These are phyloP conservation scores for Brenthis ino DNA, from an alignment of 2,888 invertebrate species.

Conservation along the genomic window DNA sequence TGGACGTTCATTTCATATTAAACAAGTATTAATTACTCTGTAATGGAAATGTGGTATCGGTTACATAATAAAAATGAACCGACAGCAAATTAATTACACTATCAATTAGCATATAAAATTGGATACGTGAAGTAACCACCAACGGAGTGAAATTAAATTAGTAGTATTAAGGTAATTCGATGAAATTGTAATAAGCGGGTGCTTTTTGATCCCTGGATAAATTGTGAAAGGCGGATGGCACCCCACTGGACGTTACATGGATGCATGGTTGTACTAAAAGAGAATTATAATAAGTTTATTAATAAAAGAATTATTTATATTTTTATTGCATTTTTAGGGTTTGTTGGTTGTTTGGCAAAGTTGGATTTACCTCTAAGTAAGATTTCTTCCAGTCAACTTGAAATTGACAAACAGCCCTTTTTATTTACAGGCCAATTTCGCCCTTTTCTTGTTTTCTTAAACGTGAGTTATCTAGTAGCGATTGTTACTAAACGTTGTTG, in stretches of 20 bases:
- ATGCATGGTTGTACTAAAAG: slow-evolving; percentile 23
- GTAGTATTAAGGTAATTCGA: slow-evolving; percentile 59
- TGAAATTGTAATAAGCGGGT: slow-evolving; percentile 60
- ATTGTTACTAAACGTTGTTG: too few relatives aligned
- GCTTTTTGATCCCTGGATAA: slow-evolving; percentile 67
- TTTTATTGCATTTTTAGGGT: neutral
- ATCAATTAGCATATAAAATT: slow-evolving; percentile 56
- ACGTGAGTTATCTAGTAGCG: too few relatives aligned
- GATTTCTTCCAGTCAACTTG: too few relatives aligned
- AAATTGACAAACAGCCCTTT: too few relatives aligned
- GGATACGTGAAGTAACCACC: slow-evolving; percentile 52
- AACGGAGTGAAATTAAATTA: slow-evolving; percentile 62
- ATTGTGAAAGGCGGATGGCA: slow-evolving; percentile 56
- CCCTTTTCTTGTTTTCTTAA: too few relatives aligned
- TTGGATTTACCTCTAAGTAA: too few relatives aligned
- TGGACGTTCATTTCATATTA: slow-evolving; percentile 21
- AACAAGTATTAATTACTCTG: slow-evolving; percentile 31
- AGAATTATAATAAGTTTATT: neutral
- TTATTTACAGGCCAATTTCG: too few relatives aligned
- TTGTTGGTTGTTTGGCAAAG: neutral
- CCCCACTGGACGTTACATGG: slow-evolving; percentile 50
- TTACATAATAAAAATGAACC: slow-evolving; percentile 37
- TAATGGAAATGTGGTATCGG: slow-evolving; percentile 32
- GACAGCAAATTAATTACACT: slow-evolving; percentile 57
- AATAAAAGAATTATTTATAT: neutral